Evolutionary conservation across 2,797 vertebrate genomes (phyloP).

Genomic region (Gallirallus australis): DNA sequence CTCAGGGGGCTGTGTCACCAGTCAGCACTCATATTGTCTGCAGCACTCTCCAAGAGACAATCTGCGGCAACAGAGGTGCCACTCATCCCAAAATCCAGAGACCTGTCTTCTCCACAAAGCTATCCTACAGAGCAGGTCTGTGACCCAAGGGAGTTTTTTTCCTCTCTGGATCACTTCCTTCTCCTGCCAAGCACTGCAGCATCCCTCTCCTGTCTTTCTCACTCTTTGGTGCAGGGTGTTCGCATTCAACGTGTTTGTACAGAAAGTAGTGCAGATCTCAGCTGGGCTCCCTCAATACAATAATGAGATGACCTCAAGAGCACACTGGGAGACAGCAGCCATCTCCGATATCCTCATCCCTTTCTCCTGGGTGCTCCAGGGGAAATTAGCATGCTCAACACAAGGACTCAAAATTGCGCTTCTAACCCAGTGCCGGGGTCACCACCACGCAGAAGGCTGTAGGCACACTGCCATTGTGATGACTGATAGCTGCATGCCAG

Average conservation of each 20-base stretch:
- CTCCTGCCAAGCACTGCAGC: too few species aligned
- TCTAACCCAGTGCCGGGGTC: background rate
- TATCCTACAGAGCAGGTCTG: background rate
- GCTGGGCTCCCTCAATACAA: background rate
- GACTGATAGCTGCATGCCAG: background rate
- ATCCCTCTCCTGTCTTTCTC: background rate
- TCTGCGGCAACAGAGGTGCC: background rate
- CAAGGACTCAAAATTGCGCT: background rate
- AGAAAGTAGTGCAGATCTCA: background rate
- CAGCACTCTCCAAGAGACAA: background rate
- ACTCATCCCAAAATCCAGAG: background rate
- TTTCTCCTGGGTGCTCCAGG: background rate
- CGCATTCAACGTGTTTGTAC: background rate
- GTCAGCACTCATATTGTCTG: background rate
- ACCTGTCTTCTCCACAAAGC: background rate
- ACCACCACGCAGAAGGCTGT: background rate
- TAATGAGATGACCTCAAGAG: background rate
- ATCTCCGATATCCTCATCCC: background rate
- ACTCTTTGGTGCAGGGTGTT: background rate
- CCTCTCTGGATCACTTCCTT: background rate
- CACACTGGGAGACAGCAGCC: background rate
- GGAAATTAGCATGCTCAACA: background rate
- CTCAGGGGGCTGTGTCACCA: background rate
- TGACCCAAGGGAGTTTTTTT: background rate
- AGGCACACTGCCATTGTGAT: rapidly evolving